Evolutionary conservation across 2,113 vertebrate genomes (phyloP).

Genomic region (Leptodactylus fuscus): DNA sequence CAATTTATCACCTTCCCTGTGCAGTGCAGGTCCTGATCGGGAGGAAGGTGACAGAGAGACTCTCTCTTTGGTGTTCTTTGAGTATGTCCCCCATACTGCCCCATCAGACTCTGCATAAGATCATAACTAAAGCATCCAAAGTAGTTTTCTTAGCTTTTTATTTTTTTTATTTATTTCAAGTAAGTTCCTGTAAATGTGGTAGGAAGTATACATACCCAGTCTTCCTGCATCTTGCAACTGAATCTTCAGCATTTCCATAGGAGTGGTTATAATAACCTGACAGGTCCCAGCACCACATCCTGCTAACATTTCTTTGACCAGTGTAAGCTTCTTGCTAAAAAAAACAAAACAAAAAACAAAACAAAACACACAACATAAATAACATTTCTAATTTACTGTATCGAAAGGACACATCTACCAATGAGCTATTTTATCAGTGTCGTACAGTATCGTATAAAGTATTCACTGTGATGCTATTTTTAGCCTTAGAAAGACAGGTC

Average conservation of each 20-base stretch:
- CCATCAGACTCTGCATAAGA: no score
- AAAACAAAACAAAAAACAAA: not conserved
- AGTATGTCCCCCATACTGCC: no score
- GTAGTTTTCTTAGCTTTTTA: no score
- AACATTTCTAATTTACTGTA: no score
- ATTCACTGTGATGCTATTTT: constrained; percentile 23
- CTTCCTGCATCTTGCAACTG: constrained; percentile 84
- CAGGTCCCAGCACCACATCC: constrained; percentile 84
- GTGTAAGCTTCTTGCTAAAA: constrained; percentile 71
- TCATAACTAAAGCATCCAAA: no score
- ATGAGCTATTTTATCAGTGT: not conserved
- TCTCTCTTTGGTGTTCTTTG: no score
- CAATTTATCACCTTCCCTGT: no score
- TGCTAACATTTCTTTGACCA: constrained; percentile 82
- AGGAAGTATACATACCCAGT: constrained; percentile 69
- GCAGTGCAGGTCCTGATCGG: no score
- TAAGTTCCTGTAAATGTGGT: not conserved
- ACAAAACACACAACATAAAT: not conserved
- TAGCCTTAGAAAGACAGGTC: not conserved
- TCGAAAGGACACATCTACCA: not conserved
- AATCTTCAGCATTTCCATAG: constrained; percentile 87
- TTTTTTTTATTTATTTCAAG: not conserved
- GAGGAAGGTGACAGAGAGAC: no score
- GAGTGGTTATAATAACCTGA: constrained; percentile 81
- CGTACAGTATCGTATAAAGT: not conserved